phyloP scores from a whole-genome alignment of 2,797 vertebrate species.

The Pseudochromis fuscus region DNA sequence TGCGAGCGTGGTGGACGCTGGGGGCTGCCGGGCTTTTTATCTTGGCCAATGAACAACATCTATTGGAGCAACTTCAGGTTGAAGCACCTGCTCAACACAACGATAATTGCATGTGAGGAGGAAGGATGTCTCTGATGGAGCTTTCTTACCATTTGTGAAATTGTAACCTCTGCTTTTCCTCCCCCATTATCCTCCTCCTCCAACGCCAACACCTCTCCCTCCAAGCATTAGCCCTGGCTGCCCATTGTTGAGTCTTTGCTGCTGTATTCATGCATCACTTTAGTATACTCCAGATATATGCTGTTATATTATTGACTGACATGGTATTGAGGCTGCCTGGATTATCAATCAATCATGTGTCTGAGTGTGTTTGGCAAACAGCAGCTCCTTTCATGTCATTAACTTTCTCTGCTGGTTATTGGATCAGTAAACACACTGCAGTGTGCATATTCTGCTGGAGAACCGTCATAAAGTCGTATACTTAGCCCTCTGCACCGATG shows the following conservation, averaged over 20 bases:
- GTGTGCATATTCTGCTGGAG: conserved; percentile 71
- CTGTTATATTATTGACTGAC: conserved; percentile 65
- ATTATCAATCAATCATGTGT: conserved; percentile 72
- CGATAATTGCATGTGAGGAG: neutral
- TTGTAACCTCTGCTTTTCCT: conserved; percentile 19
- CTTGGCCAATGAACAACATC: conserved; percentile 8
- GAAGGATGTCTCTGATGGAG: neutral
- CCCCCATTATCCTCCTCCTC: neutral
- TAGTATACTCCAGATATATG: conserved; percentile 51
- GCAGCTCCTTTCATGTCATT: conserved; percentile 79
- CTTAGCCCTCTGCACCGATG: conserved; percentile 58
- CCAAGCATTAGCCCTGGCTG: conserved; percentile 35
- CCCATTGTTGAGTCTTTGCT: conserved; percentile 32
- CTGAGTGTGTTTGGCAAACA: conserved; percentile 77
- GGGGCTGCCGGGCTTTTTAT: conserved; percentile 2
- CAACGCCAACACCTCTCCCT: conserved; percentile 16
- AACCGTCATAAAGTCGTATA: conserved; percentile 74
- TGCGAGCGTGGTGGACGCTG: neutral
- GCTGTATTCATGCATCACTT: conserved; percentile 49
- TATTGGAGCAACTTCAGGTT: conserved; percentile 3
- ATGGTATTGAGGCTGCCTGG: conserved; percentile 51
- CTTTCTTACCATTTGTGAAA: conserved; percentile 24
- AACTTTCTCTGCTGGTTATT: conserved; percentile 78
- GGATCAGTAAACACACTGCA: conserved; percentile 78
- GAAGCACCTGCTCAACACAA: conserved; percentile 8